These are phyloP conservation scores for Ciconia maguari DNA, from an alignment of 2,113 vertebrate species.

Conservation along the genomic window DNA sequence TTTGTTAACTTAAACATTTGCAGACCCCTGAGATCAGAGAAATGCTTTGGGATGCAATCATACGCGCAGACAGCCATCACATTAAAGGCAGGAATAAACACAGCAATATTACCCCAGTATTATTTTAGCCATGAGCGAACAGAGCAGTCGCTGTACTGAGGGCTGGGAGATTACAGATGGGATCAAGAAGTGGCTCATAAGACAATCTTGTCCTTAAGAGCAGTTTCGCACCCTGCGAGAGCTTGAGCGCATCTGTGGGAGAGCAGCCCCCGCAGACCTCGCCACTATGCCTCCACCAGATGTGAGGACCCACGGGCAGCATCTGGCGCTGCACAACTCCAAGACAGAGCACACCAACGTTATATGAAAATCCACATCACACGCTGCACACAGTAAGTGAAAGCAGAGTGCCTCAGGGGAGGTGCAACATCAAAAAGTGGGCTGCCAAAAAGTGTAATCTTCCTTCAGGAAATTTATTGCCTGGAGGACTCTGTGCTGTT, in stretches of 20 bases:
- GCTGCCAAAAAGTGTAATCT: neutral
- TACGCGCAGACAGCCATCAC: neutral
- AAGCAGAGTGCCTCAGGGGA: conserved; percentile 6
- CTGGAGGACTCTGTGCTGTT: neutral
- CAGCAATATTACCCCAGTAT: conserved; percentile 1
- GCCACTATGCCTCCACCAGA: neutral
- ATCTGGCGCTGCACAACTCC: conserved; percentile 9
- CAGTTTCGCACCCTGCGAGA: neutral
- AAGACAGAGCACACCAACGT: neutral
- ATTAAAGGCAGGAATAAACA: conserved; percentile 16
- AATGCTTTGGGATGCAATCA: conserved; percentile 2
- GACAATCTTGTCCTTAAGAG: neutral
- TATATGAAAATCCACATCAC: conserved; percentile 17
- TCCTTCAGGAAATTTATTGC: conserved; percentile 5
- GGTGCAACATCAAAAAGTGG: conserved; percentile 11
- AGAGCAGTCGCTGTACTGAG: neutral
- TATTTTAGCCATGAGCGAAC: neutral
- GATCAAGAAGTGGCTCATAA: conserved; percentile 42
- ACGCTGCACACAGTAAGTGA: neutral
- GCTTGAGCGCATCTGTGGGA: conserved; percentile 11
- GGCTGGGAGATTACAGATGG: neutral
- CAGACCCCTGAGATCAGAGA: conserved; percentile 24
- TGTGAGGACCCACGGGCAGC: conserved; percentile 12
- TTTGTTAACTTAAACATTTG: conserved; percentile 37
- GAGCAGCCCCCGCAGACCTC: neutral